Evolutionary conservation across 2,888 invertebrate species (phyloP), one percentile per base, ranked within the genome.

Genomic region (Drosophila gaucha): DNA sequence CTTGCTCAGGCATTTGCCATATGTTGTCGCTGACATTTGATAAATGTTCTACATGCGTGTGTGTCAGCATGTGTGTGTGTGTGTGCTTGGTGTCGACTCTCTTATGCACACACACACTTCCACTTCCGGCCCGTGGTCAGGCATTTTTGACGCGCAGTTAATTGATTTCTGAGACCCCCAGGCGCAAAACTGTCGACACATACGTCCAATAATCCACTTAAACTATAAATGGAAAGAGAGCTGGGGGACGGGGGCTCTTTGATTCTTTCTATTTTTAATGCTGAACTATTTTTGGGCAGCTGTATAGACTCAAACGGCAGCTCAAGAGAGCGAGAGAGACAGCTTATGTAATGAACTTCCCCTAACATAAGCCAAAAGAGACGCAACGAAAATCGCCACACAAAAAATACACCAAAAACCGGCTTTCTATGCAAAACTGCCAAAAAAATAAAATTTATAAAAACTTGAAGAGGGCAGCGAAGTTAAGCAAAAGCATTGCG

Each of bases 391-490:
- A 35, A 43, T 22, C 41, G 9, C n/a, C n/a, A n/a, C n/a, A n/a
- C n/a, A 57, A 36, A 31, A 43, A 58, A 20, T 60, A 56, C 60
- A 72, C 54, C 36, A 47, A 86, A n/a, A 87, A 82, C 82, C 82
- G 82, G 82, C 87, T 82, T 87, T 84, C 76, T 82, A 82, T 82
- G 87, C 82, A 82, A 82, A 82, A 69, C 87, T 78, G 72, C 72
- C 80, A 71, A 84, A 84, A 80, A 75, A 72, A 66, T 39, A 49
- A 12, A 12, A 24, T 14, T 6, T 10, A 9, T 30, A 18, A 14
- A 22, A 35, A 62, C 9, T 31, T 6, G 22, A 3, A 22, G 22
- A 36, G 35, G 20, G n/a, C 9, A 20, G 44, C 33, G 31, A 28
- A 12, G 20, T 22, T 20, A 30, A 46, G 43, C 9, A 41, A 31